Evolutionary conservation across 1,140 invertebrate genomes (phyloP), one percentile per base, ranked within the genome.

Genomic region (Aphidius gifuensis): DNA sequence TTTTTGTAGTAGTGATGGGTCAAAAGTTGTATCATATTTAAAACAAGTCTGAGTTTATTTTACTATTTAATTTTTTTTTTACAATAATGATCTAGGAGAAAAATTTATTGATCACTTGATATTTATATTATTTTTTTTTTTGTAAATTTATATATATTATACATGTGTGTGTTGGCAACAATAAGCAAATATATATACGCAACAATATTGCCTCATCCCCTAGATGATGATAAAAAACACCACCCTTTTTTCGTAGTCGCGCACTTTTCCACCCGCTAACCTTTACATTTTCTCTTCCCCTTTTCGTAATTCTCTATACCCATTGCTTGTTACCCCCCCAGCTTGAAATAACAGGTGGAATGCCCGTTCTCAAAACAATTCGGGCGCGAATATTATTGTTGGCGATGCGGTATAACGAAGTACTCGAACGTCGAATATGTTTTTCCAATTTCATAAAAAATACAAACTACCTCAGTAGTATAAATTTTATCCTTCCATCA

Each of bases 341-440:
- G n/a, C 16, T 16, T 5, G 39, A 39, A 50, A 59, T 59, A 59
- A 59, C 58, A 59, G 58, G 58, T 60, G 49, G 48, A 60, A 32
- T 32, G 59, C 9, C 40, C 49, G 49, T 60, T 60, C 59, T 60
- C 59, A 60, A 60, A 60, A 60, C 49, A 60, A 60, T 60, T 51
- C 58, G 46, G 23, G 16, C 48, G 59, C 16, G 46, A 58, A 58
- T 48, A 58, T 58, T 58, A 58, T 58, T 48, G 53, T 40, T 55
- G 53, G 53, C 53, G 9, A 55, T 55, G 53, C 53, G 40, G 53
- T 55, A 55, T 55, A 55, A 55, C 53, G 53, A 55, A 55, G 39
- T 40, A 55, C 53, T 55, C 53, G 9, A 55, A 53, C 51, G 6
- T 53, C 50, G 40, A 55, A 55, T 55, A 55, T 55, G 40, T 55